Evolutionary conservation across 2,888 invertebrate species (phyloP).

Genomic region (Sminthurides aquaticus): DNA sequence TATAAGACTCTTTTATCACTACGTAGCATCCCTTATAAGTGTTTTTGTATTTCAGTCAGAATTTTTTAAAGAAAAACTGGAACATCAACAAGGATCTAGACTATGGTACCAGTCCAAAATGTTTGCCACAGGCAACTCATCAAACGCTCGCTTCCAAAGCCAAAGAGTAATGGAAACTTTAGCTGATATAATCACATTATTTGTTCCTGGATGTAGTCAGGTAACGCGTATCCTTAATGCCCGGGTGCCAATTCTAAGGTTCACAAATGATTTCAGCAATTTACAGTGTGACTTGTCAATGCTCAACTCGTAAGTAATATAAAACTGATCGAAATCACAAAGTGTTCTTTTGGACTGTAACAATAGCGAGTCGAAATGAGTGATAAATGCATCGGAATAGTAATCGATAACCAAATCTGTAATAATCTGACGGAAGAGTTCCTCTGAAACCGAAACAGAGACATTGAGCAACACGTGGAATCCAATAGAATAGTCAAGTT

Average conservation of each 20-base stretch:
- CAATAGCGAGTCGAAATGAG: too few relatives aligned
- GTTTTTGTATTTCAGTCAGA: too few relatives aligned
- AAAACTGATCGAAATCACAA: too few relatives aligned
- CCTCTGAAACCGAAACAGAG: too few relatives aligned
- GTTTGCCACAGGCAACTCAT: slow-evolving; percentile 45
- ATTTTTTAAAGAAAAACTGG: slow-evolving; percentile 25
- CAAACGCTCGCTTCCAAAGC: slow-evolving; percentile 56
- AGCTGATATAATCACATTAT: slow-evolving; percentile 62
- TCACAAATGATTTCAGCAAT: slow-evolving; percentile 63
- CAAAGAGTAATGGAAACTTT: slow-evolving; percentile 67
- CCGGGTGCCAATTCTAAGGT: slow-evolving; percentile 83
- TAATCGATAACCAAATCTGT: too few relatives aligned
- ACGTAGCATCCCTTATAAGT: too few relatives aligned
- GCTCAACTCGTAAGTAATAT: slow-evolving; percentile 64
- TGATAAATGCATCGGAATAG: too few relatives aligned
- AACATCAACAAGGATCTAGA: slow-evolving; percentile 44
- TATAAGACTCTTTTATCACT: neutral
- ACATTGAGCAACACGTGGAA: too few relatives aligned
- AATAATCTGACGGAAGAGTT: too few relatives aligned
- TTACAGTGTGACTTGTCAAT: slow-evolving; percentile 79
- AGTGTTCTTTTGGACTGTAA: too few relatives aligned
- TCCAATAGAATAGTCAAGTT: too few relatives aligned
- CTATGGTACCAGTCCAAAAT: slow-evolving; percentile 61
- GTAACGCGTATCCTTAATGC: slow-evolving; percentile 70
- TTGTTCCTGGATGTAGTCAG: slow-evolving; percentile 63